Percentiles rank a stretch among this genome's conserved stretches.
Conservation (phyloP, 1,140 invertebrate genomes). For the Macrotrachela quadricornifera region DNA sequence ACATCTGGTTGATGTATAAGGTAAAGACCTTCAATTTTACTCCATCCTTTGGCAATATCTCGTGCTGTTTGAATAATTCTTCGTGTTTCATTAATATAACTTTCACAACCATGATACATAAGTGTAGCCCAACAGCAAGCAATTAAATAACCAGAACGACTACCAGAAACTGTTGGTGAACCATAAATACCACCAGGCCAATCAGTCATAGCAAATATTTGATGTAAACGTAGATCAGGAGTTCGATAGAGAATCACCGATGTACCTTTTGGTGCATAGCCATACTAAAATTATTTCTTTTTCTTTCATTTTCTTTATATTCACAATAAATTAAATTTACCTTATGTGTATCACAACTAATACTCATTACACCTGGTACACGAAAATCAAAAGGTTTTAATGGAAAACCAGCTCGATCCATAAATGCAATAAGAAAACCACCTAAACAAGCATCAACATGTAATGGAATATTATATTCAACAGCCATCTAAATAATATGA, state of each 20-base stretch:
- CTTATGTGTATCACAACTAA: constrained; percentile 94
- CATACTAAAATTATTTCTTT: constrained; percentile 48
- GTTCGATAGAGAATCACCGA: constrained; percentile 73
- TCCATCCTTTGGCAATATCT: constrained; percentile 47
- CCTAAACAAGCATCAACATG: constrained; percentile 87
- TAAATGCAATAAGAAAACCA: constrained; percentile 79
- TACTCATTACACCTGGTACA: constrained; percentile 74
- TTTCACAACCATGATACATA: constrained; percentile 64
- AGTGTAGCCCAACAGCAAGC: constrained; percentile 93
- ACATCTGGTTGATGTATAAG: constrained; percentile 73
- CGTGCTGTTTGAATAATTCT: constrained; percentile 59
- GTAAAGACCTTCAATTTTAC: constrained; percentile 58
- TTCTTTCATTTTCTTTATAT: too few species aligned
- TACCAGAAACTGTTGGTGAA: constrained; percentile 72
- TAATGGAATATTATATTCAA: constrained; percentile 66
- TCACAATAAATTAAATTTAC: constrained; percentile 33
- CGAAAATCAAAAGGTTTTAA: constrained; percentile 55
- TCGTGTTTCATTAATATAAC: constrained; percentile 61
- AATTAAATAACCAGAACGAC: constrained; percentile 39
- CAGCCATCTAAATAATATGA: constrained; percentile 39
- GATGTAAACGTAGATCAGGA: constrained; percentile 54
- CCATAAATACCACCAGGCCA: constrained; percentile 98
- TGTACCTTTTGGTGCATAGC: constrained; percentile 87
- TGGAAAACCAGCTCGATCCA: constrained; percentile 59
- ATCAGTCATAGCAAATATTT: constrained; percentile 77